Evolutionary conservation across 2,888 invertebrate species (phyloP), one percentile per base, ranked within the genome.

Genomic region (Physocephala rufipes): DNA sequence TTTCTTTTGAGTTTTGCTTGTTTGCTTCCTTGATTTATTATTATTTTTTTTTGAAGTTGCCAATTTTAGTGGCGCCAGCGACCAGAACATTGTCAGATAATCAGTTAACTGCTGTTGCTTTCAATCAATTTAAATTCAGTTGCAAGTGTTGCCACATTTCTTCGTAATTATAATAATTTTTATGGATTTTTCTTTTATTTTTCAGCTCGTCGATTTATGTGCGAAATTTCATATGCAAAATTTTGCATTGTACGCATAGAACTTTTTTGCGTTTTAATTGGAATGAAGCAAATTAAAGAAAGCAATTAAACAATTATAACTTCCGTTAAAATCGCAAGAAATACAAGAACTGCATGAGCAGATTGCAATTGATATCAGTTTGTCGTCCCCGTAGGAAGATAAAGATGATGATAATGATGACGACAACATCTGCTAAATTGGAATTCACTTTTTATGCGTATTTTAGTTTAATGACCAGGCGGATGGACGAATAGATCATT

Each of bases 31-130:
- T 53, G 53, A 3, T 53, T n/a, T n/a, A 21, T 12, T n/a, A 9
- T 21, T 3, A 21, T 53, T 19, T 4, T 53, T 53, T n/a, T n/a
- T 53, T 53, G 53, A 21, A 21, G 49, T 2, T 49, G 7, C 16
- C 16, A 21, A 21, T n/a, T 53, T n/a, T 53, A 58, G 58, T 58
- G 58, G 58, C 58, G 58, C 58, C 58, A 58, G 26, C 15, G 58
- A 58, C 58, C 24, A 58, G 5, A 58, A 58, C 2, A 24, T 7
- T 24, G 36, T 36, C n/a, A n/a, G n/a, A n/a, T n/a, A n/a, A 55
- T 7, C n/a, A 5, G 24, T 24, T 12, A 24, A 5, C 26, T 58
- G 7, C 16, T 7, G 16, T 24, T 3, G 16, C 26, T 28, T 26
- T 58, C 24, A 58, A 28, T n/a, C 53, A 53, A 21, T 12, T 53